A percentile compares a stretch with the other conserved stretches of the same genome.
Evolutionary conservation across 2,113 vertebrate species (phyloP).

Genomic region (Catharus fuscescens): DNA sequence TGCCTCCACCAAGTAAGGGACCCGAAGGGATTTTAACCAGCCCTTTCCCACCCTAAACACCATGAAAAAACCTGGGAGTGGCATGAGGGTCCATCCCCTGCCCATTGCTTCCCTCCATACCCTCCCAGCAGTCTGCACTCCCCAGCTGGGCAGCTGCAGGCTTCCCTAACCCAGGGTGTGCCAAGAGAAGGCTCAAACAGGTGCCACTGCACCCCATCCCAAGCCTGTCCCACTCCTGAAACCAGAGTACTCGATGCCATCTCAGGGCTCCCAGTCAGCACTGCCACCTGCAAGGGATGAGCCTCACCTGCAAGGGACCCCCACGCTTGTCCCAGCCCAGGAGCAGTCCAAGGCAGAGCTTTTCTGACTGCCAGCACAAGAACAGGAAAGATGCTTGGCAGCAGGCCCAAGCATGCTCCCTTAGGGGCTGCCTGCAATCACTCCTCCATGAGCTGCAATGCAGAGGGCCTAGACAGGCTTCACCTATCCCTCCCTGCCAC

Average conservation of each 20-base stretch:
- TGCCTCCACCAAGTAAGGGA: not conserved
- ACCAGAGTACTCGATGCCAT: rapidly evolving
- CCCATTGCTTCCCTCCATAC: rapidly evolving
- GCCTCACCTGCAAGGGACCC: not conserved
- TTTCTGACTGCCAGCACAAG: not conserved
- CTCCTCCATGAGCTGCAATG: not conserved
- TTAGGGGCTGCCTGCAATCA: rapidly evolving
- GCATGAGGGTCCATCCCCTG: not conserved
- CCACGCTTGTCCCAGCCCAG: not conserved
- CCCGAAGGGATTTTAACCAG: not conserved
- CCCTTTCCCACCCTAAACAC: not conserved
- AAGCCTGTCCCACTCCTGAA: not conserved
- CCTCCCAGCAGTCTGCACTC: not conserved
- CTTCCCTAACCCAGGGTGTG: not conserved
- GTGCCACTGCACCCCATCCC: not conserved
- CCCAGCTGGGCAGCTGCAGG: rapidly evolving
- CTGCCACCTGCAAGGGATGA: not conserved
- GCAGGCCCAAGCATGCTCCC: not conserved
- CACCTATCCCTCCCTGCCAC: not conserved
- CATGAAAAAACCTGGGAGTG: not conserved
- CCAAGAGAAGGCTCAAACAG: rapidly evolving
- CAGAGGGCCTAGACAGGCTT: not conserved
- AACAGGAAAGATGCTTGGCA: not conserved
- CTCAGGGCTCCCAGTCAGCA: rapidly evolving
- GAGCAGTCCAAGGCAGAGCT: not conserved